These are phyloP conservation scores for Oligia strigilis DNA, from an alignment of 2,888 invertebrate species.

Conservation along the genomic window DNA sequence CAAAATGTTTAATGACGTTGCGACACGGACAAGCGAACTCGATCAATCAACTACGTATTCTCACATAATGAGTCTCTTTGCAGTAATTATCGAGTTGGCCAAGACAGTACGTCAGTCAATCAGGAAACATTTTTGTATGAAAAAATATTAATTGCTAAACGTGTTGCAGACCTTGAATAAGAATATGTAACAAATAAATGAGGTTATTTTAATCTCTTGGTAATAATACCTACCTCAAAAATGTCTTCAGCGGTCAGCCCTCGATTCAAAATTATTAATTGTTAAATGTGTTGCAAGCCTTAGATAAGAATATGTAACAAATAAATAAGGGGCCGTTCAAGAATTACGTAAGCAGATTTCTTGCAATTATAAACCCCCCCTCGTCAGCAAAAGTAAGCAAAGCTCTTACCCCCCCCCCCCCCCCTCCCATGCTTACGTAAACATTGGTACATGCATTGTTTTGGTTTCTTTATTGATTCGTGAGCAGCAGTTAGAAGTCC, in stretches of 20 bases:
- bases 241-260: constrained; percentile 12
- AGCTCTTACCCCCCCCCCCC: too few species aligned
- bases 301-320: constrained; percentile 19
- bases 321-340: neutral
- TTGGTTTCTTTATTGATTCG: too few species aligned
- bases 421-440: too few species aligned
- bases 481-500: too few species aligned
- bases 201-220: constrained; percentile 28
- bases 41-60: constrained; percentile 55
- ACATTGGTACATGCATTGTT: too few species aligned
- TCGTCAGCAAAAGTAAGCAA: too few species aligned
- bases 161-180: constrained; percentile 32
- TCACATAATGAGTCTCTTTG: constrained; percentile 49
- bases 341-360: too few species aligned
- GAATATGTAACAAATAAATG: constrained; percentile 16
- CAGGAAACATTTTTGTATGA: constrained; percentile 22
- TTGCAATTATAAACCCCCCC: too few species aligned
- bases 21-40: constrained; percentile 53
- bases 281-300: constrained; percentile 28
- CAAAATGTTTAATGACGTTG: constrained; percentile 59
- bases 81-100: constrained; percentile 45
- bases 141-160: constrained; percentile 23
- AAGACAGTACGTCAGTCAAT: constrained; percentile 35
- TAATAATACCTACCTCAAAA: constrained; percentile 21
- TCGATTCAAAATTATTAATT: constrained; percentile 11